Conservation (phyloP, 2,888 invertebrate genomes). For the Alitta virens region DNA sequence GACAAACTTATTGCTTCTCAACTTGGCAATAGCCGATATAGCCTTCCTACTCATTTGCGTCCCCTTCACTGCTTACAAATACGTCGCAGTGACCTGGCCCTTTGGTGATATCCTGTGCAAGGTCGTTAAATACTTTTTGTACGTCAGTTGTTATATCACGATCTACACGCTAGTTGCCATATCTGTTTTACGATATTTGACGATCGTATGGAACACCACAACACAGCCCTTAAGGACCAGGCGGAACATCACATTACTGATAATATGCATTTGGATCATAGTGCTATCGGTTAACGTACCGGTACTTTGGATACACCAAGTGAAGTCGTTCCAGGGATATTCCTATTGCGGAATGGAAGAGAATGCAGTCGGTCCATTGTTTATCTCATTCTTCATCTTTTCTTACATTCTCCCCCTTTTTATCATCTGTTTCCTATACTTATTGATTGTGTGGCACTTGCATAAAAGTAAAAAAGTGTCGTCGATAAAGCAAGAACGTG, state of each 20-base stretch:
- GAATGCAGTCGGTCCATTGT: conserved; percentile 9
- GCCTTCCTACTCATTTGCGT: conserved; percentile 30
- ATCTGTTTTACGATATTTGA: conserved; percentile 28
- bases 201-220: conserved; percentile 17
- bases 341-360: conserved; percentile 11
- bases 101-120: conserved; percentile 25
- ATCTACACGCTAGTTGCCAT: conserved; percentile 31
- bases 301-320: conserved; percentile 13
- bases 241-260: conserved; percentile 17
- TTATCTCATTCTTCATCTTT: conserved; percentile 18
- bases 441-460: conserved; percentile 20
- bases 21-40: conserved; percentile 31
- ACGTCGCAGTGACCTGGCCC: conserved; percentile 10
- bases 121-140: conserved; percentile 26
- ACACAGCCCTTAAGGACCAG: conserved; percentile 12
- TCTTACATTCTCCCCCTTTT: conserved; percentile 20
- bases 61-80: conserved; percentile 28
- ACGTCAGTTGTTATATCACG: conserved; percentile 29
- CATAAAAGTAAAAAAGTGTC: conserved; percentile 6
- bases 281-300: conserved; percentile 20
- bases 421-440: conserved; percentile 19
- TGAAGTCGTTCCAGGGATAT: conserved; percentile 7
- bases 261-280: conserved; percentile 22
- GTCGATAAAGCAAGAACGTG: conserved; percentile 4
- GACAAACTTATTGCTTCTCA: conserved; percentile 27